phyloP scores from a whole-genome alignment of 2,113 vertebrate genomes.

The Taurulus bubalis region DNA sequence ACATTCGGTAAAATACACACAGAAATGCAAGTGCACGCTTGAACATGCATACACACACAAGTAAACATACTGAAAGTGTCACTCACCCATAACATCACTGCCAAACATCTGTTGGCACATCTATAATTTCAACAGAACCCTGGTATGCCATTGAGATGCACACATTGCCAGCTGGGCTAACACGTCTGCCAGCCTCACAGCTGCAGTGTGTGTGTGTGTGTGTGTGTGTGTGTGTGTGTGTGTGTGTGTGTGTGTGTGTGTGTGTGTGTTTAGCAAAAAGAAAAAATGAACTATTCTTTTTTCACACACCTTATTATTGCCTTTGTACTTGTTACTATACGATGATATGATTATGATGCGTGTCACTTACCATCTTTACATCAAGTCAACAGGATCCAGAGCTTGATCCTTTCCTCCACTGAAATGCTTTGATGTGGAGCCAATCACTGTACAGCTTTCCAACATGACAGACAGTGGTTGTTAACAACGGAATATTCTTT shows the following conservation, averaged over 20 bases:
- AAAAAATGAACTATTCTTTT: slow-evolving; percentile 29
- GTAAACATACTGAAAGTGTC: slow-evolving; percentile 57
- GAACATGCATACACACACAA: slow-evolving; percentile 30
- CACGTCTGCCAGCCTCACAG: slow-evolving; percentile 70
- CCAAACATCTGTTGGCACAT: slow-evolving; percentile 80
- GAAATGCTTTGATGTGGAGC: slow-evolving; percentile 32
- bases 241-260: slow-evolving; percentile 25
- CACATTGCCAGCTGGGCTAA: slow-evolving; percentile 71
- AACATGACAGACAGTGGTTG: slow-evolving; percentile 12
- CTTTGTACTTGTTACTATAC: slow-evolving; percentile 10
- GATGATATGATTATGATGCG: slow-evolving; percentile 4
- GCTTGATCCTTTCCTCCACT: not conserved
- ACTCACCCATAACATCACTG: slow-evolving; percentile 56
- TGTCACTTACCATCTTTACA: not conserved
- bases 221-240: slow-evolving; percentile 14
- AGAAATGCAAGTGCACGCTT: slow-evolving; percentile 26
- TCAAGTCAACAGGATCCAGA: not conserved
- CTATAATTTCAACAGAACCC: slow-evolving; percentile 75
- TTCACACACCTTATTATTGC: slow-evolving; percentile 15
- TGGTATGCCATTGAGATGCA: slow-evolving; percentile 68
- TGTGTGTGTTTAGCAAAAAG: slow-evolving; percentile 18
- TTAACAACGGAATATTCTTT: not conserved
- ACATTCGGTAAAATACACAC: slow-evolving; percentile 32
- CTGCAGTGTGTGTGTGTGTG: slow-evolving; percentile 52
- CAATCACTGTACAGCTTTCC: slow-evolving; percentile 3